Evolutionary conservation across 2,797 vertebrate species (phyloP), one percentile per base, ranked within the genome.

Genomic region (Garrulus glandarius): DNA sequence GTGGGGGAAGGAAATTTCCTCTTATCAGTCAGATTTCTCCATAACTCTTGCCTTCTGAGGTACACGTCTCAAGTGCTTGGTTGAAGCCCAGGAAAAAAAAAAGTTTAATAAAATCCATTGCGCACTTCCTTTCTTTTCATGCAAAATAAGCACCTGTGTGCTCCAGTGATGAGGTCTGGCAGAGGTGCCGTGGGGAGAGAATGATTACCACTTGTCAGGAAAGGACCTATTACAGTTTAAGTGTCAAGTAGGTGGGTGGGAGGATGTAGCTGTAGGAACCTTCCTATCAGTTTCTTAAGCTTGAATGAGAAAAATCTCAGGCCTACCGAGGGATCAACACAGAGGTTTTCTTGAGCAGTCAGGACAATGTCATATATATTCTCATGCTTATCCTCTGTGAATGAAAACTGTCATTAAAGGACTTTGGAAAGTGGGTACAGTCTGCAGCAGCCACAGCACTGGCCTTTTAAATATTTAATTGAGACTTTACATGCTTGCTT

Each of bases 301-400:
- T 76, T 72, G 27, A 49, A 36, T 53, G 44, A 79, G 90, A 95
- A 95, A 91, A 87, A 93, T 94, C 80, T 79, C 63, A 41, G 29
- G 39, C 9, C 84, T 89, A 44, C 55, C 6, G 8, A 56, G 30
- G 37, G 43, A 89, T 93, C 65, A 79, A 63, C 15, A 13, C 3
- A 17, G 29, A 34, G 36, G 14, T 13, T 17, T 96, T 75, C 61
- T 84, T 70, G 59, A 87, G 36, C 46, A 89, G 22, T 24, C 44
- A 55, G 64, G 20, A 34, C 41, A 39, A 37, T 69, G 49, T 36
- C 43, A 15, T 57, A 44, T 74, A 56, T 68, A 56, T 49, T 86
- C 70, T 47, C 15, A 13, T 68, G 29, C 26, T 92, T 93, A 18
- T 84, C 34, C 84, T 82, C 32, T 44, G 18, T 52, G 15, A 63